A percentile compares a stretch with the other conserved stretches of the same genome.
Conservation (phyloP, 2,797 vertebrate species). For the Peromyscus attwateri region DNA sequence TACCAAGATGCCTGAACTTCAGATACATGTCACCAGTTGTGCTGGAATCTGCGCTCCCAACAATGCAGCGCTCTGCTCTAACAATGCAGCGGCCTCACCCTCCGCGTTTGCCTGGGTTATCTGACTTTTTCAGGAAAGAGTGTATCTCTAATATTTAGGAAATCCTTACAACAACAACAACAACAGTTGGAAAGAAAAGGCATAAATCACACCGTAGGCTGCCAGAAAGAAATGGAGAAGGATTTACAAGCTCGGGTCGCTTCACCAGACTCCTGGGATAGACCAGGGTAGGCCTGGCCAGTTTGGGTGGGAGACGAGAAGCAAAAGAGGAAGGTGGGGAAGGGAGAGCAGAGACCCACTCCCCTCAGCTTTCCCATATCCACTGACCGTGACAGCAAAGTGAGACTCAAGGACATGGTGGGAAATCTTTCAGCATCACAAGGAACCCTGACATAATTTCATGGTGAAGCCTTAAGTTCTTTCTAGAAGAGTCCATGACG, state of each 20-base stretch:
- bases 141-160: not conserved
- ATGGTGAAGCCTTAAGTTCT: not conserved
- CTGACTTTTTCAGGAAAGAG: not conserved
- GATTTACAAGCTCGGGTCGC: conserved; percentile 50
- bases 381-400: not conserved
- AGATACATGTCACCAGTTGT: not conserved
- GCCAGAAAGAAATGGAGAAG: conserved; percentile 70
- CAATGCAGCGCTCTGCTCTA: not conserved
- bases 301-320: conserved; percentile 36
- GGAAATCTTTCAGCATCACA: not conserved
- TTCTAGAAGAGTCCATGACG: not conserved
- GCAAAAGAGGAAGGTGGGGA: conserved; percentile 6
- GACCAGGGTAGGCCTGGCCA: not conserved
- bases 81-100: not conserved
- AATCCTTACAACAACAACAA: not conserved
- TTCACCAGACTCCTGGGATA: not conserved
- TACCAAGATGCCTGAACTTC: not conserved
- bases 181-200: conserved; percentile 5
- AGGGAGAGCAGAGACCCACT: not conserved
- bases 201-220: not conserved
- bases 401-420: not conserved
- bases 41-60: not conserved
- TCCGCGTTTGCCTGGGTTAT: not conserved
- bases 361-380: not conserved
- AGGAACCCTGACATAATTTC: not conserved